phyloP scores from a whole-genome alignment of 2,888 invertebrate genomes.

The Cheiracanthium punctorium region DNA sequence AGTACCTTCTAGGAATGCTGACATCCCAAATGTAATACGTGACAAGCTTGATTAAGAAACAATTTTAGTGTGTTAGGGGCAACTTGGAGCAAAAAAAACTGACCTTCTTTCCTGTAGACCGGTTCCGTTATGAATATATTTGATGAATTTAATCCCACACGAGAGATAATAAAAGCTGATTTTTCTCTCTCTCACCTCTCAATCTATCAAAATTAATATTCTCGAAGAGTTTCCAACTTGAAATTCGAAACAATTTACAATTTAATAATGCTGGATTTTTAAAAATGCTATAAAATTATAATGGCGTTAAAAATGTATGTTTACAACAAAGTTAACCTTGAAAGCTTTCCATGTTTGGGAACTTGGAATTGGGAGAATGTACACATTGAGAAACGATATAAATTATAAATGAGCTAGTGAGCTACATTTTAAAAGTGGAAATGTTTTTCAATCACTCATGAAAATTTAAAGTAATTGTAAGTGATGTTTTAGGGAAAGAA shows the following conservation, averaged over 20 bases:
- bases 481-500: too few species aligned
- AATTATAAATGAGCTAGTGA: too few species aligned
- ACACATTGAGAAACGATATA: too few species aligned
- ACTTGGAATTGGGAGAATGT: too few species aligned
- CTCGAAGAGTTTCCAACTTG: background rate
- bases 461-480: too few species aligned
- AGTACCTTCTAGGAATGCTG: background rate
- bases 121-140: background rate
- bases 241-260: background rate
- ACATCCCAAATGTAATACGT: background rate
- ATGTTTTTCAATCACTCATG: too few species aligned
- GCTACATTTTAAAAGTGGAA: too few species aligned
- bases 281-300: too few species aligned
- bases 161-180: background rate
- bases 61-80: background rate
- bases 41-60: background rate
- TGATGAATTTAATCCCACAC: background rate
- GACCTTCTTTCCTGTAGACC: background rate
- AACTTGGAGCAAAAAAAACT: background rate
- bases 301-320: too few species aligned
- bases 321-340: too few species aligned
- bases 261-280: background rate
- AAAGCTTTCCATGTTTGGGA: too few species aligned
- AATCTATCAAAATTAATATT: background rate
- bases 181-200: background rate